phyloP scores from a whole-genome alignment of 2,888 invertebrate species.

The Dexiosoma caninum region DNA sequence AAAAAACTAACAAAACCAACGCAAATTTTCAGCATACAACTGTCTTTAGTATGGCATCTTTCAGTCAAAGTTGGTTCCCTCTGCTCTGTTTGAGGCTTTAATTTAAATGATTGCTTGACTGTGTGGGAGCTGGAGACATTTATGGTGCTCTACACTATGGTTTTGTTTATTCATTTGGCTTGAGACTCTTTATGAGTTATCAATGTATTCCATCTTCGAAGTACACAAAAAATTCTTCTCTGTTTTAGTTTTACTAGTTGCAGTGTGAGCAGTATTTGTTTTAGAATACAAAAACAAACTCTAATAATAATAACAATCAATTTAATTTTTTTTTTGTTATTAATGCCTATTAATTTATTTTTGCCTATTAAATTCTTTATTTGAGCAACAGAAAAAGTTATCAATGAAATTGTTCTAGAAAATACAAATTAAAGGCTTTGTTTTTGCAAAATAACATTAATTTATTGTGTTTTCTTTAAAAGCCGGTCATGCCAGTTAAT shows the following conservation, averaged over 20 bases:
- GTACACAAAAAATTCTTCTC: neutral
- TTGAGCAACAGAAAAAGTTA: neutral
- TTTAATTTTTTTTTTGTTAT: neutral
- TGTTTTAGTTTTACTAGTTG: neutral
- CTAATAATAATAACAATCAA: constrained; percentile 21
- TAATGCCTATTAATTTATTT: neutral
- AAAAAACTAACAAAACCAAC: no score
- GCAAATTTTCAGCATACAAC: no score
- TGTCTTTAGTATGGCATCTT: no score
- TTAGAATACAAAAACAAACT: neutral
- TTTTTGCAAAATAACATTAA: neutral
- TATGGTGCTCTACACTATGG: neutral
- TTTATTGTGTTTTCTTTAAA: constrained; percentile 4
- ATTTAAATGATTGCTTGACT: neutral
- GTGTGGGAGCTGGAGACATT: neutral
- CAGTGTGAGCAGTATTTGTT: neutral
- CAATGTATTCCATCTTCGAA: constrained; percentile 23
- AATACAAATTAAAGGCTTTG: constrained; percentile 20
- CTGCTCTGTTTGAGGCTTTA: neutral
- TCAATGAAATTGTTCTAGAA: constrained; percentile 58
- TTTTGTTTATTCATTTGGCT: neutral
- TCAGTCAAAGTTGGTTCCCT: neutral
- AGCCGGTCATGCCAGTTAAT: constrained; percentile 12
- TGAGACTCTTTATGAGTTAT: constrained; percentile 23
- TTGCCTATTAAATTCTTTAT: constrained; percentile 6